Conservation (phyloP, 2,113 vertebrate genomes). For the Paramormyrops kingsleyae region DNA sequence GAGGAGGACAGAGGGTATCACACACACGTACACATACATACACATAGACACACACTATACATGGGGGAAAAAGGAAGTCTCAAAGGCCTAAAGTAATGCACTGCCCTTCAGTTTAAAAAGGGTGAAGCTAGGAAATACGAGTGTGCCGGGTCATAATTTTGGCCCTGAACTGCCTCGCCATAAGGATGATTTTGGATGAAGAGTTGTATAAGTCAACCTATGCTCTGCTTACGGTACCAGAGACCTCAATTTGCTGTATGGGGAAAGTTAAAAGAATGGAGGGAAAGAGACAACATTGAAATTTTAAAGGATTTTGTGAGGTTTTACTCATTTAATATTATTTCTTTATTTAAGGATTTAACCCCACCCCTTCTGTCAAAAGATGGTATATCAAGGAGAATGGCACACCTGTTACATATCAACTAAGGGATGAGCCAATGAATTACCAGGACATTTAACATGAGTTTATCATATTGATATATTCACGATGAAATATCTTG, state of each 20-base stretch:
- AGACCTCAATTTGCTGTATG: slow-evolving; percentile 54
- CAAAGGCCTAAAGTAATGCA: not conserved
- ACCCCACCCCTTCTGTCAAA: slow-evolving; percentile 27
- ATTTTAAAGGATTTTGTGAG: slow-evolving; percentile 34
- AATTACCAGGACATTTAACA: slow-evolving; percentile 46
- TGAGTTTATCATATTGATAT: slow-evolving; percentile 73
- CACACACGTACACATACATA: slow-evolving; percentile 33
- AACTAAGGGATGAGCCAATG: slow-evolving; percentile 35
- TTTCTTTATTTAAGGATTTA: slow-evolving; percentile 29
- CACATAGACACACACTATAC: slow-evolving; percentile 31
- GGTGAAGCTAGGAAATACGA: slow-evolving; percentile 4
- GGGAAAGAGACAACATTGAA: slow-evolving; percentile 25
- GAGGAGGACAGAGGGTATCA: slow-evolving; percentile 28
- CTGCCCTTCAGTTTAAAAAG: not conserved
- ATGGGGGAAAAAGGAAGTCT: slow-evolving; percentile 8
- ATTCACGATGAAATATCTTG: slow-evolving; percentile 51
- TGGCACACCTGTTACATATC: slow-evolving; percentile 52
- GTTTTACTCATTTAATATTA: slow-evolving; percentile 27
- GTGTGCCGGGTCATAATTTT: not conserved
- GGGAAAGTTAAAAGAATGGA: slow-evolving; percentile 31
- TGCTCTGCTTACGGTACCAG: slow-evolving; percentile 32
- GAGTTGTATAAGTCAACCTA: slow-evolving; percentile 36
- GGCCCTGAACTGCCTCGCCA: not conserved
- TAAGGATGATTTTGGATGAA: slow-evolving; percentile 30
- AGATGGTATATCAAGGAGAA: slow-evolving; percentile 33